Conservation (phyloP, 2,113 vertebrate species). For the Poicephalus meyeri region DNA sequence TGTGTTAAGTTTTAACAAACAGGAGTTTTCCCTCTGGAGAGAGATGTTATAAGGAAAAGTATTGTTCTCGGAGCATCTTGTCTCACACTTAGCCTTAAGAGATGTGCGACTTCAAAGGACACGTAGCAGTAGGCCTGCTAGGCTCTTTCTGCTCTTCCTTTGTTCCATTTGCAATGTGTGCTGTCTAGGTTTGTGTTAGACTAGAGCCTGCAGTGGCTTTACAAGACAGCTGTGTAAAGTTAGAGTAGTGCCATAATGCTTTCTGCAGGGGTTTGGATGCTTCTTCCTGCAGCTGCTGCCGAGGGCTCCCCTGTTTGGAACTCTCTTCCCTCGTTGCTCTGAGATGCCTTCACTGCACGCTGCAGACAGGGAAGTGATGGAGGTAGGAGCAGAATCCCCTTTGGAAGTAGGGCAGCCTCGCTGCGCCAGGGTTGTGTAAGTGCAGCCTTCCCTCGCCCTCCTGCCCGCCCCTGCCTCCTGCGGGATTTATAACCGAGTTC, state of each 20-base stretch:
- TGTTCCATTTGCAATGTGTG: neutral
- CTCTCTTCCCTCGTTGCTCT: neutral
- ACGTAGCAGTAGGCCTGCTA: conserved; percentile 20
- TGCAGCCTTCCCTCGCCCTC: neutral
- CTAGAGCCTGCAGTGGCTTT: neutral
- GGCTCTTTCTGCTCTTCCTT: neutral
- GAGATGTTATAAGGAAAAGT: conserved; percentile 24
- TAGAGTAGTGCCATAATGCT: rapidly evolving
- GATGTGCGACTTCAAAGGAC: conserved; percentile 28
- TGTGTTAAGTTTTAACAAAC: conserved; percentile 59
- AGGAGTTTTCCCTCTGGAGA: conserved; percentile 63
- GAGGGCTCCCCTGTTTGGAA: neutral
- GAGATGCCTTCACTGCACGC: neutral
- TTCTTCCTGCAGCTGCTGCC: neutral
- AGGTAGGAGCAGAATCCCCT: neutral
- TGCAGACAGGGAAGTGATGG: neutral
- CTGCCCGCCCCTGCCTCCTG: conserved; percentile 32
- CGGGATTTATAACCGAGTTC: conserved; percentile 17
- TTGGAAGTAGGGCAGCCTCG: neutral
- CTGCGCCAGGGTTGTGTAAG: neutral
- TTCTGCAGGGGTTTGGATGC: neutral
- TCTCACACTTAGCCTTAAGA: conserved; percentile 46
- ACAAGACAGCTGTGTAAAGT: neutral
- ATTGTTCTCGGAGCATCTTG: conserved; percentile 29
- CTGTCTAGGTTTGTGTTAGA: neutral